Percentiles rank a stretch among this genome's conserved stretches.
These are phyloP conservation scores for Limnephilus auricula DNA, from an alignment of 2,888 invertebrate species.

Conservation along the genomic window DNA sequence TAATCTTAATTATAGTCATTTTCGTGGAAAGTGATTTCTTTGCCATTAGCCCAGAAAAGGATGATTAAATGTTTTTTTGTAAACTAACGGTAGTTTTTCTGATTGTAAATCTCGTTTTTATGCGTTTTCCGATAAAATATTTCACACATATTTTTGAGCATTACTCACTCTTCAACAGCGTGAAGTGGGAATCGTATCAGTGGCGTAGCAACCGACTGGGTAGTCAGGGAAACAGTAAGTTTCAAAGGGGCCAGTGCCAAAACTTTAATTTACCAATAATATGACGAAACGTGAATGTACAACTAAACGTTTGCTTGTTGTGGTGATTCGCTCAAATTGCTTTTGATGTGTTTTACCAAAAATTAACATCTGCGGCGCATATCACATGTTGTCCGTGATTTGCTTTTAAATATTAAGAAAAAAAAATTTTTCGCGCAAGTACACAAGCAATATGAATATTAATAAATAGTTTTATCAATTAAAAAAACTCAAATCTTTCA, in stretches of 20 bases:
- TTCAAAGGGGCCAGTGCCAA: not conserved
- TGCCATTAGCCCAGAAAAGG: not conserved
- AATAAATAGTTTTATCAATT: too few relatives aligned
- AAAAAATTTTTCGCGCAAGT: too few relatives aligned
- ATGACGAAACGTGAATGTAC: not conserved
- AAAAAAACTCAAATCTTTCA: too few relatives aligned
- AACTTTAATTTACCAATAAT: not conserved
- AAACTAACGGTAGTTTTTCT: not conserved
- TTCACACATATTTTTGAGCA: not conserved
- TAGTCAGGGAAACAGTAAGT: not conserved
- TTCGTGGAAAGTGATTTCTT: not conserved
- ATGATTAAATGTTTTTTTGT: not conserved
- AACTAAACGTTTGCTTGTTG: not conserved
- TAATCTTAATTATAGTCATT: constrained; percentile 2
- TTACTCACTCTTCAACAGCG: not conserved
- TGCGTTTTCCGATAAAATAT: not conserved
- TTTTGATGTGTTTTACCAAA: not conserved
- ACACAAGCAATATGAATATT: too few relatives aligned
- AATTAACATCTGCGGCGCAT: not conserved
- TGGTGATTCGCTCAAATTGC: not conserved
- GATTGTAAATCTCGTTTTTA: constrained; percentile 2
- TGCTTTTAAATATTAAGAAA: too few relatives aligned
- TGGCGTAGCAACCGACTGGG: not conserved
- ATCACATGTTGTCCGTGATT: not conserved
- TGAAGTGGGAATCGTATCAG: not conserved